phyloP scores from a whole-genome alignment of 2,113 vertebrate species.

The Ophiodon elongatus region DNA sequence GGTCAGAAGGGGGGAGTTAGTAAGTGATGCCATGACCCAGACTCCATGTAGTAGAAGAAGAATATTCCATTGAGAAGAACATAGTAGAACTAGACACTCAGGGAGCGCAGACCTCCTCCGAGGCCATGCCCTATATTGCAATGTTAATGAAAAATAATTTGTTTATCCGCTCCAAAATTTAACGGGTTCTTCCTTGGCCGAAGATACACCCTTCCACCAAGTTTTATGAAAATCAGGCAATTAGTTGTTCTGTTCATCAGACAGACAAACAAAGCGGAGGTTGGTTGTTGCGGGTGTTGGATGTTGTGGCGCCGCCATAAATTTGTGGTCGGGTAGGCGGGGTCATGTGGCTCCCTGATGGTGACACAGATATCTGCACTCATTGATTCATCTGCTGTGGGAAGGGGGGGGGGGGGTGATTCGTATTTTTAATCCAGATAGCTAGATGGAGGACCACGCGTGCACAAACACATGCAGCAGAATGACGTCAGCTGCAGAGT shows the following conservation, averaged over 20 bases:
- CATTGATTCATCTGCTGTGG: conserved; percentile 69
- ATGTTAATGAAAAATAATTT: not conserved
- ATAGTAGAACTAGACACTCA: not conserved
- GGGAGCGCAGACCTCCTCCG: not conserved
- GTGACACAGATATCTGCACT: conserved; percentile 69
- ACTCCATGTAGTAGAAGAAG: not conserved
- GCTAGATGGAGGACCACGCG: conserved; percentile 26
- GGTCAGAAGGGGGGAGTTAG: conserved; percentile 7
- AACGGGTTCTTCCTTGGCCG: not conserved
- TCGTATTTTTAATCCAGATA: conserved; percentile 73
- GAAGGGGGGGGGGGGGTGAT: conserved; percentile 29
- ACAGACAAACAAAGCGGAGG: not conserved
- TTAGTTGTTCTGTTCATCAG: not conserved
- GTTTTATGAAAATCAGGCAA: not conserved
- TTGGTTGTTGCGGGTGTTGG: not conserved
- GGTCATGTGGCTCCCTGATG: conserved; percentile 38
- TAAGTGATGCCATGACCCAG: conserved; percentile 17
- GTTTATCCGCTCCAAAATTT: not conserved
- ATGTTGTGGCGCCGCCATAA: not conserved
- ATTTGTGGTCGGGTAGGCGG: conserved; percentile 2
- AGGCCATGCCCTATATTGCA: not conserved
- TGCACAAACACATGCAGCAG: conserved; percentile 27
- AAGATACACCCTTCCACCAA: not conserved
- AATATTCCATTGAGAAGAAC: conserved; percentile 5
- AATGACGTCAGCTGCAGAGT: conserved; percentile 59